A percentile compares a stretch with the other conserved stretches of the same genome.
Evolutionary conservation across 2,797 vertebrate genomes (phyloP).

Genomic region (Pseudochromis fuscus): DNA sequence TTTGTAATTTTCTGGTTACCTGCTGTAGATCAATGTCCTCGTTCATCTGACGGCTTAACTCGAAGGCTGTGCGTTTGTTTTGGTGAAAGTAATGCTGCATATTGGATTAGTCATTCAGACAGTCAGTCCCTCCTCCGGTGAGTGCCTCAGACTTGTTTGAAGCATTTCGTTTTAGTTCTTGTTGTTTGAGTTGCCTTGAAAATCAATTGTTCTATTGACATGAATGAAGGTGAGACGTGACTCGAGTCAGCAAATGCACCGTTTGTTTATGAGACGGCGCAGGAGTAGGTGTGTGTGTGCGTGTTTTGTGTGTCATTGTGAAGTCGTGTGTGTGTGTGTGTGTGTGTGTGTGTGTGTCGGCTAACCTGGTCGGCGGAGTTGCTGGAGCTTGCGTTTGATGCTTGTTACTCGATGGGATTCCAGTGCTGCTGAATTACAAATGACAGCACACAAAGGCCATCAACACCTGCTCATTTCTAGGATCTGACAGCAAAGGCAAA

Average conservation of each 20-base stretch:
- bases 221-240: conserved; percentile 45
- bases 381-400: conserved; percentile 58
- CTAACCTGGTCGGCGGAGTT: conserved; percentile 43
- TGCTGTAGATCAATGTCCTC: conserved; percentile 4
- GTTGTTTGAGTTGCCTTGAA: conserved; percentile 31
- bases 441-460: conserved; percentile 65
- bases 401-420: conserved; percentile 46
- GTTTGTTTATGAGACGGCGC: conserved; percentile 27
- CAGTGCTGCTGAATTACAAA: conserved; percentile 49
- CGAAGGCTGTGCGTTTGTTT: conserved; percentile 11
- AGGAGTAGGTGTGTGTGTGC: conserved; percentile 20
- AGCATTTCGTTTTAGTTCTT: conserved; percentile 35
- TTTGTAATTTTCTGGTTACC: not conserved
- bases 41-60: conserved; percentile 11
- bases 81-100: conserved; percentile 8
- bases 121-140: not conserved
- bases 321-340: conserved; percentile 28
- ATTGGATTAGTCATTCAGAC: conserved; percentile 6
- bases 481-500: conserved; percentile 66
- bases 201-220: conserved; percentile 58
- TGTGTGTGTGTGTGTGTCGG: conserved; percentile 26
- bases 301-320: conserved; percentile 29
- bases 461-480: conserved; percentile 52
- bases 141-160: conserved; percentile 24
- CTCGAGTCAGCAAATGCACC: conserved; percentile 32